Base-by-base conservation (phyloP, 2,888 invertebrate genomes). In the Pilophorus perplexus region DNA sequence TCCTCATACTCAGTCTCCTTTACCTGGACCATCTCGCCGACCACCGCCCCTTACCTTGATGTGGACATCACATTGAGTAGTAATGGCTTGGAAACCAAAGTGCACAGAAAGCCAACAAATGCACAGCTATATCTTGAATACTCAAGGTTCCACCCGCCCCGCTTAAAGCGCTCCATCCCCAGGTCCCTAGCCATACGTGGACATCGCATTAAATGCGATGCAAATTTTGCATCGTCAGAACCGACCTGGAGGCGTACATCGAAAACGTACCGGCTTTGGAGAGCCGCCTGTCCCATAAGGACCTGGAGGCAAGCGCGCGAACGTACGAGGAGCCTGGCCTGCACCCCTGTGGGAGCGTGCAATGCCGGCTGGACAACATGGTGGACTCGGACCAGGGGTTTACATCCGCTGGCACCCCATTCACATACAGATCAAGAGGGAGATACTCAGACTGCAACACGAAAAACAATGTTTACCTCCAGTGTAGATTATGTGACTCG, bases 61-160 rank as follows among this genome's bases (percentile, higher is more conserved):
- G 14, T 42, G 4, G 42, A 42, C 20, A 42, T 27, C 1, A 28
- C 3, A 23, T 16, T 54, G 18, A 6, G 5, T 5, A 14, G 28
- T 12, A 12, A 23, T 20, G 2, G 2, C 12, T 48, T 48, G 1
- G 22, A 2, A n/a, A 48, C 48, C 2, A 5, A 2, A 10, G 48
- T 48, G 12, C 48, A 25, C 25, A 54, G 16, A 4, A 54, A 28
- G n/a, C 28, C 54, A 2, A 54, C 2, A 2, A 16, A 54, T 12
- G 28, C 3, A 6, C 54, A 54, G 6, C 22, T 28, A 3, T 54
- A 54, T 20, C 6, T 28, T 1, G 28, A 54, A 8, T 2, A 28
- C 14, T n/a, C 27, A 10, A 54, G 28, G 6, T 54, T 27, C 54
- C 28, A 54, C 12, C 54, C 54, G 6, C 54, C 48, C 1, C 48